Conservation (phyloP, 2,888 invertebrate species). For the Asteroscopus sphinx region DNA sequence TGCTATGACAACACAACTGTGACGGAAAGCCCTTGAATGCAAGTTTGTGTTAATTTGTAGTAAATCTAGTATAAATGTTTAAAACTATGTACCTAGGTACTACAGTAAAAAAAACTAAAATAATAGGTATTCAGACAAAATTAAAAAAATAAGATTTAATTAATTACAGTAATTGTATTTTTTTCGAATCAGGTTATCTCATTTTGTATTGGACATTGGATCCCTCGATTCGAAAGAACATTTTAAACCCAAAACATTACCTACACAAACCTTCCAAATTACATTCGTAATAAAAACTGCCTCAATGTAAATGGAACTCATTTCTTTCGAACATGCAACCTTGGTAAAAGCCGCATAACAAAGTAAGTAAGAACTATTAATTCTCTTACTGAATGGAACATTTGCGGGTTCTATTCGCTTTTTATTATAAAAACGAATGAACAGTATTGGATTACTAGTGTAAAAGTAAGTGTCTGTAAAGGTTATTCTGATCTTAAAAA, state of each 20-base stretch:
- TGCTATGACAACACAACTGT: neutral
- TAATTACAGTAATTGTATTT: too few species aligned
- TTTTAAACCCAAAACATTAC: neutral
- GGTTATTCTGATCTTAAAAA: conserved; percentile 1
- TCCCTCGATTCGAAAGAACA: too few species aligned
- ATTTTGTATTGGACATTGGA: too few species aligned
- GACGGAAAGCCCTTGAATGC: neutral
- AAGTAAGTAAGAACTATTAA: conserved; percentile 35
- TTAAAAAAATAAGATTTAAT: too few species aligned
- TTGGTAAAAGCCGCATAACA: conserved; percentile 23
- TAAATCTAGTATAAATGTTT: too few species aligned
- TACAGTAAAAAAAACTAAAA: too few species aligned
- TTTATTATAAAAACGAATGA: conserved; percentile 8
- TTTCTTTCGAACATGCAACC: conserved; percentile 4
- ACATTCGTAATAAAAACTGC: conserved; percentile 1
- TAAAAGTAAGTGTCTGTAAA: conserved; percentile 6
- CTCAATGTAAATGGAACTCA: conserved; percentile 4
- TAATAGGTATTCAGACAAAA: too few species aligned
- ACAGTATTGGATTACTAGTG: conserved; percentile 13
- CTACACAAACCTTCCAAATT: neutral
- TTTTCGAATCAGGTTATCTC: too few species aligned
- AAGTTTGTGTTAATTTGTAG: too few species aligned
- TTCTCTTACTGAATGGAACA: conserved; percentile 30
- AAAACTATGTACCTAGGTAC: too few species aligned
- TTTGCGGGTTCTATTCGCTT: conserved; percentile 16